phyloP scores from a whole-genome alignment of 2,888 invertebrate species.

The Hyalella azteca region DNA sequence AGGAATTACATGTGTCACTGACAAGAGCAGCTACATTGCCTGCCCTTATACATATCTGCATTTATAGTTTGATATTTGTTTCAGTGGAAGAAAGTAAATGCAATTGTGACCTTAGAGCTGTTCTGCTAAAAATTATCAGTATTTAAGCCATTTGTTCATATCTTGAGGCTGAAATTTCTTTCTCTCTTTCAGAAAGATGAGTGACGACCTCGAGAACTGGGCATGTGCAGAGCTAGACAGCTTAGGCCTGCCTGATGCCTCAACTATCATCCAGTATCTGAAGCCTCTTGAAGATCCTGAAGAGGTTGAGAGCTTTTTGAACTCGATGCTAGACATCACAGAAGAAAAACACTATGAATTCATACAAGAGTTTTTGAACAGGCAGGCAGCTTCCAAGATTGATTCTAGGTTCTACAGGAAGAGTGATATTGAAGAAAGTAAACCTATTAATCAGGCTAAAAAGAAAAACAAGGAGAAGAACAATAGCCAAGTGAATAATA shows the following conservation, averaged over 20 bases:
- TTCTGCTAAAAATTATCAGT: too few species aligned
- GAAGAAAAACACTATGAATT: slow-evolving; percentile 42
- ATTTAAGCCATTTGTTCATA: too few species aligned
- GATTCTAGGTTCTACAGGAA: slow-evolving; percentile 50
- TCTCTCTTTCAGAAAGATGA: background rate
- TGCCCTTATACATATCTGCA: too few species aligned
- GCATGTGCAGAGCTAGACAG: slow-evolving; percentile 48
- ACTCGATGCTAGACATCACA: slow-evolving; percentile 43
- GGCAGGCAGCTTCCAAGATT: slow-evolving; percentile 44
- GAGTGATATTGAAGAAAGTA: slow-evolving; percentile 46
- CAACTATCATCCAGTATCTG: slow-evolving; percentile 47
- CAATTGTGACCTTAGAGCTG: too few species aligned
- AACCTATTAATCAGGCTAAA: slow-evolving; percentile 22
- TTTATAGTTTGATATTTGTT: too few species aligned
- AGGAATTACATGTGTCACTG: too few species aligned
- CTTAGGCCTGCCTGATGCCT: slow-evolving; percentile 46
- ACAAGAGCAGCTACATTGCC: too few species aligned
- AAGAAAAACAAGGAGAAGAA: slow-evolving; percentile 40
- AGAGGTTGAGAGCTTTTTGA: slow-evolving; percentile 47
- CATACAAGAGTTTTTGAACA: slow-evolving; percentile 46
- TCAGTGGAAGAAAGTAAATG: too few species aligned
- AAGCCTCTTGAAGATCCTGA: slow-evolving; percentile 47
- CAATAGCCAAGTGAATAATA: slow-evolving; percentile 8
- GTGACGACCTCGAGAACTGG: slow-evolving; percentile 45
- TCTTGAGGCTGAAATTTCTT: background rate